Conservation (phyloP, 2,888 invertebrate genomes). For the Leptopilina drosophilae region DNA sequence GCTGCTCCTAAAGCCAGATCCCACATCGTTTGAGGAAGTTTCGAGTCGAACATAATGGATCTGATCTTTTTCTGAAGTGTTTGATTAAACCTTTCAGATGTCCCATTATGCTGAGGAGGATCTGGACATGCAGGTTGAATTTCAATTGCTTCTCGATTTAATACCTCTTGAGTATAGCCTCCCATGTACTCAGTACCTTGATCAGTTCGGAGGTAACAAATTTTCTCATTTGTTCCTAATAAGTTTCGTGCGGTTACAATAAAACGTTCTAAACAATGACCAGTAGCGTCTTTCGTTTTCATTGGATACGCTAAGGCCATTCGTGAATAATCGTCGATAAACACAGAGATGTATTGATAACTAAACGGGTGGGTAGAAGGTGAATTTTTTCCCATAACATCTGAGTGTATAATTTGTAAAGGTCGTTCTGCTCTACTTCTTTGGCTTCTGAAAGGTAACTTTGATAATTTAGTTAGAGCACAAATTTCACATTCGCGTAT, state of each 20-base stretch:
- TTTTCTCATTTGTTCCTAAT: conserved; percentile 56
- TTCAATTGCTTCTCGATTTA: conserved; percentile 34
- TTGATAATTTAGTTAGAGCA: neutral
- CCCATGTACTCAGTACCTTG: conserved; percentile 48
- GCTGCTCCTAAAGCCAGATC: conserved; percentile 30
- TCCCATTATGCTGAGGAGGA: neutral
- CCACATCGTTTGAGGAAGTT: conserved; percentile 34
- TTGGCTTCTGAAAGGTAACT: neutral
- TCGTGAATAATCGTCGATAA: conserved; percentile 59
- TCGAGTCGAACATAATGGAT: conserved; percentile 46
- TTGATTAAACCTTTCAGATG: conserved; percentile 8
- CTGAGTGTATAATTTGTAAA: conserved; percentile 56
- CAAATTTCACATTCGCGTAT: conserved; percentile 4
- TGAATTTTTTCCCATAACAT: conserved; percentile 56
- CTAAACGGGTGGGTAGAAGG: conserved; percentile 51
- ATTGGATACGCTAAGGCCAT: conserved; percentile 56
- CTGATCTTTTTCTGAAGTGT: conserved; percentile 46
- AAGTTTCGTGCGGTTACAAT: conserved; percentile 57
- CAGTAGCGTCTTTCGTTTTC: conserved; percentile 53
- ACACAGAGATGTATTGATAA: conserved; percentile 53
- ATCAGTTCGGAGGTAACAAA: conserved; percentile 60
- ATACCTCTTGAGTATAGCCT: conserved; percentile 36
- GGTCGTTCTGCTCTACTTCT: conserved; percentile 11
- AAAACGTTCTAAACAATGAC: conserved; percentile 50
- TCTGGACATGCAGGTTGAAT: conserved; percentile 5